phyloP scores from a whole-genome alignment of 2,797 vertebrate species.

The Sarcophilus harrisii region DNA sequence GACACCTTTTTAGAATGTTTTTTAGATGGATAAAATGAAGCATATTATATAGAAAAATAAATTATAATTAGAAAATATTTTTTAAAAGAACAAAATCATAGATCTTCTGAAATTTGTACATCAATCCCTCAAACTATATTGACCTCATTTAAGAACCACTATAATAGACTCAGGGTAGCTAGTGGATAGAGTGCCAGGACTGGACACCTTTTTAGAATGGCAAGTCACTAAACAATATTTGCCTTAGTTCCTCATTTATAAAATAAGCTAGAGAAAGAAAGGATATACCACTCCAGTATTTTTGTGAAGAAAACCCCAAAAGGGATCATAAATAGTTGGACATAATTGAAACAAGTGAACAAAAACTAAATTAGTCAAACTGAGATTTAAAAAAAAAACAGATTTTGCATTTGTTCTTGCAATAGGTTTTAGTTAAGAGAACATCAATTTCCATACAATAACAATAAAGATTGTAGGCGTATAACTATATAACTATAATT shows the following conservation, averaged over 20 bases:
- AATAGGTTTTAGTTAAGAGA: neutral
- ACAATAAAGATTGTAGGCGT: neutral
- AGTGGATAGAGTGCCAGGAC: neutral
- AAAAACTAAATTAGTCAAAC: neutral
- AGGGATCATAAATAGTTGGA: neutral
- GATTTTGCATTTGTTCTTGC: too few relatives aligned
- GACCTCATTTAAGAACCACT: neutral
- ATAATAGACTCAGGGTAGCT: neutral
- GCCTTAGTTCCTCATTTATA: neutral
- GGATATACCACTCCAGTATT: neutral
- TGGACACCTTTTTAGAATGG: neutral
- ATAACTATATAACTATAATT: too few relatives aligned
- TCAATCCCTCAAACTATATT: neutral
- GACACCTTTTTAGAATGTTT: neutral
- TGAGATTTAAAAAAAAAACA: neutral
- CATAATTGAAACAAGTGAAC: neutral
- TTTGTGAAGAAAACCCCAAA: neutral
- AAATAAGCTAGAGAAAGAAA: neutral
- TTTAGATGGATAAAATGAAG: neutral
- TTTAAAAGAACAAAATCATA: neutral
- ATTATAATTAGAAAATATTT: neutral
- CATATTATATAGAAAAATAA: neutral
- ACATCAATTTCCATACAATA: neutral
- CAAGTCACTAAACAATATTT: neutral
- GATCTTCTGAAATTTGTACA: neutral